Evolutionary conservation across 2,888 invertebrate genomes (phyloP).

Genomic region (Cryptus armator): DNA sequence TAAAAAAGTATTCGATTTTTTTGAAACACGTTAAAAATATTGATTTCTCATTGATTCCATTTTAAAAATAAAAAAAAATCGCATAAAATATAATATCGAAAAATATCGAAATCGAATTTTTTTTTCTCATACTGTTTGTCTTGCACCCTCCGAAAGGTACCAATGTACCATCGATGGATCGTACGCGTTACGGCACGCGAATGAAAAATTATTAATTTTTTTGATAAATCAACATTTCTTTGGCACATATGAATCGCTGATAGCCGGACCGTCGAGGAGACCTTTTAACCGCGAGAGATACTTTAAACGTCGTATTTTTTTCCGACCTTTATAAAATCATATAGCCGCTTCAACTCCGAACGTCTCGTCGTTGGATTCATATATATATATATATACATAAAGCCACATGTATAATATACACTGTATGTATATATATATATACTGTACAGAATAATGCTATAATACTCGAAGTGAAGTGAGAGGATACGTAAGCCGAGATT

Average conservation of each 20-base stretch:
- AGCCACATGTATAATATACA: slow-evolving; percentile 16
- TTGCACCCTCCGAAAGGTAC: no score
- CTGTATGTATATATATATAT: neutral
- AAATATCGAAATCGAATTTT: no score
- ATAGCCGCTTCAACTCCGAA: slow-evolving; percentile 7
- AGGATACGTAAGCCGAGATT: slow-evolving; percentile 75
- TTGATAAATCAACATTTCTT: neutral
- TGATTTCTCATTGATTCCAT: no score
- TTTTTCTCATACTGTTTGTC: no score
- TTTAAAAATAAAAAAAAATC: no score
- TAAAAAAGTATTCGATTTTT: no score
- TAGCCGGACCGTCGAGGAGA: slow-evolving; percentile 13
- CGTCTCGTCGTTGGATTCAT: slow-evolving; percentile 5
- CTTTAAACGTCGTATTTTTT: slow-evolving; percentile 11
- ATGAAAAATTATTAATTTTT: neutral
- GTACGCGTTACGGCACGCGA: no score
- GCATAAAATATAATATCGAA: no score
- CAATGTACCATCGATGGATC: no score
- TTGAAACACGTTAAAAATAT: no score
- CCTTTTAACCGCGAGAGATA: slow-evolving; percentile 31
- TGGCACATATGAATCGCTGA: neutral
- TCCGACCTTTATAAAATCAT: slow-evolving; percentile 45
- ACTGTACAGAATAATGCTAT: slow-evolving; percentile 47
- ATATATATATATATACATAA: neutral
- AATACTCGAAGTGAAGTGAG: slow-evolving; percentile 68